These are phyloP conservation scores for Rotaria macrura DNA, from an alignment of 2,888 invertebrate species.

Conservation along the genomic window DNA sequence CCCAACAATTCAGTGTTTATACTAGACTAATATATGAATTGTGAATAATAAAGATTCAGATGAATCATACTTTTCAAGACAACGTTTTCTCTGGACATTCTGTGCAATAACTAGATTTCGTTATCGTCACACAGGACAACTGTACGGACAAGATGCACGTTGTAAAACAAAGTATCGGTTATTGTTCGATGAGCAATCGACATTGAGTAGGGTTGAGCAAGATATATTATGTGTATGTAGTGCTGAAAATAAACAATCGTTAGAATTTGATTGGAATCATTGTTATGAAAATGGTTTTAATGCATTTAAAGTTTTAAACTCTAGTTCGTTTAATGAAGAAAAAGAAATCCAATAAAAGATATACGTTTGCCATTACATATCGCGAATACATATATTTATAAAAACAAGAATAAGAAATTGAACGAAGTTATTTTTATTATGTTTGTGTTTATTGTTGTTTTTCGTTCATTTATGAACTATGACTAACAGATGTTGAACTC, in stretches of 20 bases:
- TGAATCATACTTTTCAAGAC: neutral
- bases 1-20: neutral
- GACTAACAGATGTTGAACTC: neutral
- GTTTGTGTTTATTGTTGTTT: neutral
- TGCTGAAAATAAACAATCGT: neutral
- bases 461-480: neutral
- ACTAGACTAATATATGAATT: neutral
- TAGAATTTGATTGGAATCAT: neutral
- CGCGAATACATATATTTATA: neutral
- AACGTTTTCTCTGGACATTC: neutral
- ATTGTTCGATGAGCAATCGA: neutral
- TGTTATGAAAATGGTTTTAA: neutral
- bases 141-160: neutral
- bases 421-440: neutral
- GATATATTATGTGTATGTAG: neutral
- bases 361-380: neutral
- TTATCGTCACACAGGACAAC: neutral
- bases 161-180: neutral
- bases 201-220: neutral
- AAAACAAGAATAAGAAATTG: neutral
- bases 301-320: conserved; percentile 7
- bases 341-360: neutral
- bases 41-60: neutral
- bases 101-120: neutral
- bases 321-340: neutral